Evolutionary conservation across 2,797 vertebrate species (phyloP).

Genomic region (Enteromius mattozi): DNA sequence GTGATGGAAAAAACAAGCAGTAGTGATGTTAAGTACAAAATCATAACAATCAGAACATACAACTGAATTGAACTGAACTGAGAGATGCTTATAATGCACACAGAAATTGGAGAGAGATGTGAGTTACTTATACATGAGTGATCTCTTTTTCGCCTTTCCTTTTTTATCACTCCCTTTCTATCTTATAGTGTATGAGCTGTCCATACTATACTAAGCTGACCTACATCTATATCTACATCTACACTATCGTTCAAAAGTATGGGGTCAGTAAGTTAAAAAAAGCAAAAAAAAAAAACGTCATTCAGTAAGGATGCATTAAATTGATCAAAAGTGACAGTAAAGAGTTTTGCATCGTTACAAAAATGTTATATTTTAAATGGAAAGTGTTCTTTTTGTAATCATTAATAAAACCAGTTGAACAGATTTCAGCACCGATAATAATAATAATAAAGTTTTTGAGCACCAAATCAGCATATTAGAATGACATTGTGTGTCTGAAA

Average conservation of each 20-base stretch:
- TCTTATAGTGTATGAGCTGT: background rate
- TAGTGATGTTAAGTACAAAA: conserved; percentile 18
- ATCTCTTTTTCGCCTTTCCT: background rate
- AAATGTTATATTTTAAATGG: background rate
- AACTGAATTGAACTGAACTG: background rate
- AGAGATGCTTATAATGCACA: background rate
- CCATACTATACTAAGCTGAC: conserved; percentile 34
- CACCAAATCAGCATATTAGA: background rate
- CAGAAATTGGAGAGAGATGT: background rate
- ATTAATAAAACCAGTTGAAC: background rate
- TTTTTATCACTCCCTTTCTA: background rate
- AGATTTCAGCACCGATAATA: background rate
- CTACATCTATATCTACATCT: conserved; percentile 25
- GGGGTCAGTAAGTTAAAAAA: background rate
- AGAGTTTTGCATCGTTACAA: background rate
- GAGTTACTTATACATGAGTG: background rate
- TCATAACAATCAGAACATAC: conserved; percentile 29
- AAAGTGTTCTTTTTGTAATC: background rate
- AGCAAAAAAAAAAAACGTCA: background rate
- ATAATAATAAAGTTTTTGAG: background rate
- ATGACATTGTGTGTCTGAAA: background rate
- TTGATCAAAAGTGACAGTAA: background rate
- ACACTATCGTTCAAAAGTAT: background rate
- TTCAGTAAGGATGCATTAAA: background rate
- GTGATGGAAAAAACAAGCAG: conserved; percentile 25